Conservation (phyloP, 2,888 invertebrate species). For the Salpingus planirostris region DNA sequence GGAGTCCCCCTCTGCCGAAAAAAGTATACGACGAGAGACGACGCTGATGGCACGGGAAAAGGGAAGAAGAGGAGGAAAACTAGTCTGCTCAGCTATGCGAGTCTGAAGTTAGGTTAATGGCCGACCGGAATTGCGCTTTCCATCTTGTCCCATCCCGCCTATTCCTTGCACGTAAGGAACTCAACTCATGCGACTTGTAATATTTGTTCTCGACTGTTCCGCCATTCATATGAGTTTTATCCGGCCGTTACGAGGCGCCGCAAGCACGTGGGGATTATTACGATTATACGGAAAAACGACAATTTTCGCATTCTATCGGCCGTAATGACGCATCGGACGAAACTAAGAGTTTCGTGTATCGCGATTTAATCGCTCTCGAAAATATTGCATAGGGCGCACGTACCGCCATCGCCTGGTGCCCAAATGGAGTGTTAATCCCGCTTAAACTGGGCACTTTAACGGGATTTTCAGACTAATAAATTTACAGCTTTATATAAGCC, state of each 20-base stretch:
- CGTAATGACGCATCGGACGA: no score
- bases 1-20: constrained; percentile 14
- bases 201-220: constrained; percentile 43
- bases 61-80: constrained; percentile 30
- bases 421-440: constrained; percentile 51
- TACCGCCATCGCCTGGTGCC: constrained; percentile 23
- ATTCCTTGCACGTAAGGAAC: constrained; percentile 43
- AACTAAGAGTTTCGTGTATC: no score
- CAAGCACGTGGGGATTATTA: constrained; percentile 38
- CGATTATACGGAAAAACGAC: no score
- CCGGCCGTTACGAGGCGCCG: constrained; percentile 36
- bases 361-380: no score
- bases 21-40: constrained; percentile 12
- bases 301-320: no score
- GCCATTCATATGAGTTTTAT: constrained; percentile 40
- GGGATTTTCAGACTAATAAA: constrained; percentile 51
- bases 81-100: constrained; percentile 46
- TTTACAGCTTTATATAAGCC: constrained; percentile 52
- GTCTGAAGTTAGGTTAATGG: constrained; percentile 60
- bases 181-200: constrained; percentile 43
- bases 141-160: constrained; percentile 48
- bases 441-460: constrained; percentile 44
- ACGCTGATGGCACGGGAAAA: constrained; percentile 16
- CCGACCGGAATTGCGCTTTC: constrained; percentile 64
- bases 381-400: constrained; percentile 7